phyloP scores from a whole-genome alignment of 1,140 invertebrate genomes.

The Thereuonema tuberculata region DNA sequence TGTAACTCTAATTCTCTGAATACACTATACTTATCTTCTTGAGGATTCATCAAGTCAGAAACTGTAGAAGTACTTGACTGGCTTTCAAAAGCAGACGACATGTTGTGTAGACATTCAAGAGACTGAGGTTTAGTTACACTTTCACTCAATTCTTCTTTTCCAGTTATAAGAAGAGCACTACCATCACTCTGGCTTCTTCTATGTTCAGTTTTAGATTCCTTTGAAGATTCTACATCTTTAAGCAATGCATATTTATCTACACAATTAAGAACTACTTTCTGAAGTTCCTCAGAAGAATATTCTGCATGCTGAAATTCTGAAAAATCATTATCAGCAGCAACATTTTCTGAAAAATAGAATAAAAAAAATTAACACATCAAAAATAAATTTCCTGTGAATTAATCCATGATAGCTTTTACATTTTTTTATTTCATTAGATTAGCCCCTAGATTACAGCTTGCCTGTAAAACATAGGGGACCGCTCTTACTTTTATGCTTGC shows the following conservation, averaged over 20 bases:
- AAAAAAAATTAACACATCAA: not conserved
- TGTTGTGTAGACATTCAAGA: not conserved
- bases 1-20: not conserved
- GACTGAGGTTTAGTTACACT: not conserved
- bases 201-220: not conserved
- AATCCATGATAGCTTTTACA: too few relatives aligned
- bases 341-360: too few relatives aligned
- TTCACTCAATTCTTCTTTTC: not conserved
- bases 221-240: not conserved
- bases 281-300: too few relatives aligned
- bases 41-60: not conserved
- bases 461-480: too few relatives aligned
- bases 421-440: too few relatives aligned
- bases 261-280: too few relatives aligned
- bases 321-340: not conserved
- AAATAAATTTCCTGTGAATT: not conserved
- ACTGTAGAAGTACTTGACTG: not conserved
- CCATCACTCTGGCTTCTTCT: not conserved
- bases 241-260: too few relatives aligned
- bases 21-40: not conserved
- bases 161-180: not conserved
- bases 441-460: too few relatives aligned
- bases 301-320: not conserved
- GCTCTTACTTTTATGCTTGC: too few relatives aligned
- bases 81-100: not conserved